Evolutionary conservation across 2,888 invertebrate species (phyloP).

Genomic region (Gisinianus flammeolus): DNA sequence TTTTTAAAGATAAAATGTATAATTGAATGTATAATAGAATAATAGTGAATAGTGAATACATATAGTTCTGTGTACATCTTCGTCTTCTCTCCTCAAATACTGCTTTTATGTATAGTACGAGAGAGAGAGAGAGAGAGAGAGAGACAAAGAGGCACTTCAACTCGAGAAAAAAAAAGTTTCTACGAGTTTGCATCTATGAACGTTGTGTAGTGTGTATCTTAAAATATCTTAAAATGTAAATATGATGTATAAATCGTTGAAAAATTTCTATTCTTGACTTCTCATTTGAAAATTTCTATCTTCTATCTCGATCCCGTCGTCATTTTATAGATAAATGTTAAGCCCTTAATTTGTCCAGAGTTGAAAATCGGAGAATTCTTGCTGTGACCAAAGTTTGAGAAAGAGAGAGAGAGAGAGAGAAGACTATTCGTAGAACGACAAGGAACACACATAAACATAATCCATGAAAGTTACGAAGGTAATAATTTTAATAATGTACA

Average conservation of each 20-base stretch:
- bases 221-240: slow-evolving; percentile 35
- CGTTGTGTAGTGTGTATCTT: slow-evolving; percentile 6
- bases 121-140: not conserved
- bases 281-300: slow-evolving; percentile 30
- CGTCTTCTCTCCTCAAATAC: too few species aligned
- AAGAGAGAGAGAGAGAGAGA: not conserved
- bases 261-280: slow-evolving; percentile 38
- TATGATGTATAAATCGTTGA: slow-evolving; percentile 37
- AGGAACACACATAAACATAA: slow-evolving; percentile 29
- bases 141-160: not conserved
- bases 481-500: slow-evolving; percentile 40
- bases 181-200: slow-evolving; percentile 2
- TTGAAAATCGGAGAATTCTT: slow-evolving; percentile 36
- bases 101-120: not conserved
- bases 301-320: slow-evolving; percentile 36
- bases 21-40: not conserved
- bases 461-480: slow-evolving; percentile 40
- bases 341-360: slow-evolving; percentile 30
- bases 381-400: slow-evolving; percentile 37
- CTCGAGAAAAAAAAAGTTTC: slow-evolving; percentile 8
- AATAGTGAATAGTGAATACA: not conserved
- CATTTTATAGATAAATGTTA: slow-evolving; percentile 38
- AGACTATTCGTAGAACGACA: slow-evolving; percentile 21
- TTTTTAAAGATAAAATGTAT: not conserved
- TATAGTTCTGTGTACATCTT: too few species aligned